phyloP scores from a whole-genome alignment of 30 jellyfish, hydroid and myxozoan species.

The Cassiopea andromeda region DNA sequence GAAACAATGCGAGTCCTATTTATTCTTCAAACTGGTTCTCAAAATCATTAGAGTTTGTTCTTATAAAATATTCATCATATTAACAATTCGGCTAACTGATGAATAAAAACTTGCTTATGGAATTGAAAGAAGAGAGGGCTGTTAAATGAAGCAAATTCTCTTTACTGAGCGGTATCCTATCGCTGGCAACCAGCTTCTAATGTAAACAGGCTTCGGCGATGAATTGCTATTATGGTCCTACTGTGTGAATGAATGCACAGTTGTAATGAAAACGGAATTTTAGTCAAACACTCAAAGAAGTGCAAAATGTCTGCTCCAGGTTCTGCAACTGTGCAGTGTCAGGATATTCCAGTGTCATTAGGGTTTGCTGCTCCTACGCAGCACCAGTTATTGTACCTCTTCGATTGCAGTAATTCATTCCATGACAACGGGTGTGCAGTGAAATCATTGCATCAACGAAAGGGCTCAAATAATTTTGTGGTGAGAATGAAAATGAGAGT shows the following conservation, averaged over 20 bases:
- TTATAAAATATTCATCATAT: not conserved
- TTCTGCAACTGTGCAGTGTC: too few relatives aligned
- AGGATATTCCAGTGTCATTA: too few relatives aligned
- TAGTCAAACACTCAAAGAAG: too few relatives aligned
- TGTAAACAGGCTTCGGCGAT: not conserved
- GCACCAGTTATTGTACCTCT: too few relatives aligned
- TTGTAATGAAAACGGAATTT: not conserved
- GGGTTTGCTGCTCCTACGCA: too few relatives aligned
- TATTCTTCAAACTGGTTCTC: not conserved
- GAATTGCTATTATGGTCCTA: not conserved
- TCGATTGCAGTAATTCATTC: too few relatives aligned
- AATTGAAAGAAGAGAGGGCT: not conserved
- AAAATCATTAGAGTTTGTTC: not conserved
- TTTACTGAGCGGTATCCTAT: not conserved
- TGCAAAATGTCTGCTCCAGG: too few relatives aligned
- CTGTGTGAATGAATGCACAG: not conserved
- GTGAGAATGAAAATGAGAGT: too few relatives aligned
- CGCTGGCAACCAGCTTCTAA: not conserved
- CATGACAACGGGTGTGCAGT: too few relatives aligned
- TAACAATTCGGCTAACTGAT: not conserved
- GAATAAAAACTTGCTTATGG: not conserved
- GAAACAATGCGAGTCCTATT: slow-evolving; percentile 19
- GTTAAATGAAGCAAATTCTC: too few relatives aligned
- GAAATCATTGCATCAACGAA: too few relatives aligned
- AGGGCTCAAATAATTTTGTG: too few relatives aligned